Conservation (phyloP, 2,888 invertebrate species). For the Drosophila pseudotakahashii region DNA sequence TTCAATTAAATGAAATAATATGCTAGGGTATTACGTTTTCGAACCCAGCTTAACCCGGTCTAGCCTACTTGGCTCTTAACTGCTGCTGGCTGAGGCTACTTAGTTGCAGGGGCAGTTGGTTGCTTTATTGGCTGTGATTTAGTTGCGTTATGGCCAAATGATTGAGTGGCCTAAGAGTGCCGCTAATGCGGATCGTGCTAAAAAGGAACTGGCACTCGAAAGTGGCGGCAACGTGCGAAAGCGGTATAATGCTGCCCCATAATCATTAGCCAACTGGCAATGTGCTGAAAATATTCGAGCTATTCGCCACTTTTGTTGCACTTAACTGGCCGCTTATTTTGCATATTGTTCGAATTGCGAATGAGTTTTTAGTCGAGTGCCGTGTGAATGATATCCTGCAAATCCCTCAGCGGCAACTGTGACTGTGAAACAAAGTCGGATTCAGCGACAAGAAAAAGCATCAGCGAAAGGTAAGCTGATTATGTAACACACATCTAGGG, state of each 20-base stretch:
- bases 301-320: neutral
- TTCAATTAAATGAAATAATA: too few species aligned
- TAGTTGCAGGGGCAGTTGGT: conserved; percentile 32
- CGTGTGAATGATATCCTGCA: conserved; percentile 46
- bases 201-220: conserved; percentile 23
- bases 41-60: neutral
- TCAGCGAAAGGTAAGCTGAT: conserved; percentile 72
- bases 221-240: conserved; percentile 31
- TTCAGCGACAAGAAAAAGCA: conserved; percentile 33
- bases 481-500: conserved; percentile 59
- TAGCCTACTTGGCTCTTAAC: conserved; percentile 12
- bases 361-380: conserved; percentile 20
- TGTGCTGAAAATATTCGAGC: neutral
- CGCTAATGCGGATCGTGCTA: conserved; percentile 43
- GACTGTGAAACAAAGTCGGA: conserved; percentile 46
- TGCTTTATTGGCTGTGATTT: conserved; percentile 54
- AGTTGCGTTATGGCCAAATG: conserved; percentile 48
- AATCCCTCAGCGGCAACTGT: conserved; percentile 55
- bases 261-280: conserved; percentile 34
- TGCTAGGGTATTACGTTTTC: neutral
- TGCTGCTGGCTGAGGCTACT: conserved; percentile 30
- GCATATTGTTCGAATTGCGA: conserved; percentile 1
- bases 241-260: conserved; percentile 15
- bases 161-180: conserved; percentile 54
- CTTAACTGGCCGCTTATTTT: conserved; percentile 11